A percentile compares a stretch with the other conserved stretches of the same genome.
Evolutionary conservation across 2,888 invertebrate species (phyloP).

Genomic region (Erebia epiphron): DNA sequence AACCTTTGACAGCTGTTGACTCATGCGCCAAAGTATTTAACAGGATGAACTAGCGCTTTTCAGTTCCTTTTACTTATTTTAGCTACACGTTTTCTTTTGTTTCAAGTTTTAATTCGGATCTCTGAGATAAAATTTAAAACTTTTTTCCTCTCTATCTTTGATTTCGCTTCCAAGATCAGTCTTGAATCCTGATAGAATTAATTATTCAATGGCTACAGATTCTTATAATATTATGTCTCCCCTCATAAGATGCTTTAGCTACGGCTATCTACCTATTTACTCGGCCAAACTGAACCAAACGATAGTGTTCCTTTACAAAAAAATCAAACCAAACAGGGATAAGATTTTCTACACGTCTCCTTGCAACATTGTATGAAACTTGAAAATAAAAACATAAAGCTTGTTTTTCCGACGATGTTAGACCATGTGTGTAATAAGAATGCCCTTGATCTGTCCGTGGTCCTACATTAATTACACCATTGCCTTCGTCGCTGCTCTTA

Average conservation of each 20-base stretch:
- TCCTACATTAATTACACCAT: constrained; percentile 49
- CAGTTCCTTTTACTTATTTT: background rate
- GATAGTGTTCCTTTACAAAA: too few species aligned
- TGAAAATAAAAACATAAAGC: constrained; percentile 2
- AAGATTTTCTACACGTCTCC: background rate
- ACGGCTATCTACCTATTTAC: too few species aligned
- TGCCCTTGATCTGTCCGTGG: constrained; percentile 58
- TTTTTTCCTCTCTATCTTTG: too few species aligned
- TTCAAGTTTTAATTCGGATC: background rate
- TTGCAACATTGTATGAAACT: background rate
- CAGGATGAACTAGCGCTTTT: constrained; percentile 15
- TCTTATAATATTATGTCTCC: too few species aligned
- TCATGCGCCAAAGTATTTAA: constrained; percentile 23
- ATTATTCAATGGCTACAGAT: too few species aligned
- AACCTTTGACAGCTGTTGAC: constrained; percentile 35
- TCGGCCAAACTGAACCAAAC: too few species aligned
- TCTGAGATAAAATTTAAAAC: too few species aligned
- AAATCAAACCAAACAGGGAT: background rate
- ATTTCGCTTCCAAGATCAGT: too few species aligned
- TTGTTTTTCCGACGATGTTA: constrained; percentile 5
- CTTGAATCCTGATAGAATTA: too few species aligned
- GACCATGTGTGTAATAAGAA: constrained; percentile 21
- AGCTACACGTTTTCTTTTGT: background rate
- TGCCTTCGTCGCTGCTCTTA: constrained; percentile 32
- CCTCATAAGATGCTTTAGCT: too few species aligned